Evolutionary conservation across 1,140 invertebrate species (phyloP), one percentile per base, ranked within the genome.

Genomic region (Leptinotarsa defecta): DNA sequence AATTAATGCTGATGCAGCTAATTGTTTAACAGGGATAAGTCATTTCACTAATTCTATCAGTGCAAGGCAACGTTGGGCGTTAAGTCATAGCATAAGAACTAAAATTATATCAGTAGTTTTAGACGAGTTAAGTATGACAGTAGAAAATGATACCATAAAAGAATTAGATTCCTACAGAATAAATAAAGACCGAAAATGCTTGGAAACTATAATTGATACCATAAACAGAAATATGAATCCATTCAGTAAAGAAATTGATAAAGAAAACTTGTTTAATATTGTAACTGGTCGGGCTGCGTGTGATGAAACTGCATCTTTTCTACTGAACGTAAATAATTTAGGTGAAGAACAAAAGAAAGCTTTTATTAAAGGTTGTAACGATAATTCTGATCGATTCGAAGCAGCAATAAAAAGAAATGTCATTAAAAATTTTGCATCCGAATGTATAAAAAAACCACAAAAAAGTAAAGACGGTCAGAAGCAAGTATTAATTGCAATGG

Each of bases 31-130:
- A 65, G 81, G 81, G 57, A 73, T 81, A 11, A 43, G 68, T 43
- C 79, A 80, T 6, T 76, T 80, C 22, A 80, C 77, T 34, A 77
- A 64, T 20, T 13, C 63, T 64, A 64, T 64, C 13, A n/a, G 15
- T 13, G 63, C 63, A 20, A 15, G 63, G 13, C 63, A 64, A 24
- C 63, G 63, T n/a, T 64, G 63, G 63, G 63, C 63, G 22, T 19
- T 64, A 13, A 84, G 79, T 57, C 80, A 84, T 68, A 75, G 65
- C 68, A 78, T 82, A 48, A 72, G 82, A 22, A 76, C 82, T 27
- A 20, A 82, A 74, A 71, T 82, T 82, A 74, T 43, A 20, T 64
- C 15, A 4, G 22, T 20, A 64, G 63, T 64, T 19, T 20, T 64
- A 24, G 15, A 64, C 11, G 63, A 20, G 11, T 24, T 64, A 20